Evolutionary conservation across 2,797 vertebrate species (phyloP), one percentile per base, ranked within the genome.

Genomic region (Luscinia megarhynchos): DNA sequence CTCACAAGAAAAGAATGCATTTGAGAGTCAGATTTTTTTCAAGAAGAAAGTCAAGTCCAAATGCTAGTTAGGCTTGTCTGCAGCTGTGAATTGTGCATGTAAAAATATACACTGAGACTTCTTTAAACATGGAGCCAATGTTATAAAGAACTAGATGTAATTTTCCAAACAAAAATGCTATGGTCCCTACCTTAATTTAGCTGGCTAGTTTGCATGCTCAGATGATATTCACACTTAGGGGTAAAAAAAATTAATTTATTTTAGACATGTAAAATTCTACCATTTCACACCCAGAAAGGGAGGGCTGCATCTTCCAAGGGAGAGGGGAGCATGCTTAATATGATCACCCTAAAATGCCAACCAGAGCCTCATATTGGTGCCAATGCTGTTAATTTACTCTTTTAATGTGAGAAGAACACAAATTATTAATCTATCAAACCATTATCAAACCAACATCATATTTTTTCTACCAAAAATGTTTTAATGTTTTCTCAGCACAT

Each of bases 21-120:
- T 96, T 96, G 94, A 94, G 85, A 96, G 93, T 91, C 87, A 91
- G 91, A 93, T 96, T 92, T 86, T 93, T 90, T 94, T 78, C 90
- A 91, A 93, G 94, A 78, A 85, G 92, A 84, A 95, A 95, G 92
- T 95, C 93, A 75, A 94, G 87, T 48, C 92, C 69, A 89, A 96
- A 92, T 40, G 32, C 91, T 76, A 94, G 91, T 96, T 93, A 95
- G 79, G 87, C 91, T 70, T 93, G 90, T 92, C 94, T 97, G 84
- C 82, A 92, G 89, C 87, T 93, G 79, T 61, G 90, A 93, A 93
- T 92, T 96, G 87, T 89, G 72, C 93, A 95, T 94, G 95, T 91
- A 96, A 96, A 96, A 96, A 94, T 95, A 96, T 95, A 96, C 92
- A 84, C 68, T 72, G 87, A 96, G 80, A 75, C 74, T 74, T 74